A percentile compares a stretch with the other conserved stretches of the same genome.
Evolutionary conservation across 2,888 invertebrate genomes (phyloP).

Genomic region (Metacarcinus magister): DNA sequence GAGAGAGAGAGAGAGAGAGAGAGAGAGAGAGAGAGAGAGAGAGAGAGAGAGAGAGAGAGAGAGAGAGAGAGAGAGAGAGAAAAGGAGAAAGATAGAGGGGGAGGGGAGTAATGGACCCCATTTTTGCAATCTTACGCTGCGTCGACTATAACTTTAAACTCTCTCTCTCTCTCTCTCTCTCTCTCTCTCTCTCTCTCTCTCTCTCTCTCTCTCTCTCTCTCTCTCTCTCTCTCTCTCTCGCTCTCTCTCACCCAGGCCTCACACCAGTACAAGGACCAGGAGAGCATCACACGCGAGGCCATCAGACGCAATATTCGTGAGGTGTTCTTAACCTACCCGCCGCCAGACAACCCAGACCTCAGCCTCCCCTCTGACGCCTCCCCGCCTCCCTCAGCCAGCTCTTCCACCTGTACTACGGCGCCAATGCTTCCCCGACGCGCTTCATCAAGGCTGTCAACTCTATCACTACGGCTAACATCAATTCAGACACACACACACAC

Average conservation of each 20-base stretch:
- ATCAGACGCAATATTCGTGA: conserved; percentile 71
- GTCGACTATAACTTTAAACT: too few relatives aligned
- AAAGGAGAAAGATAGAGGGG: too few relatives aligned
- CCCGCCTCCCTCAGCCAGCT: conserved; percentile 69
- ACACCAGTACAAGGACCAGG: conserved; percentile 66
- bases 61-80: conserved; percentile 63
- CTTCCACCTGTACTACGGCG: conserved; percentile 72
- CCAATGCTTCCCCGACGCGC: conserved; percentile 57
- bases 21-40: conserved; percentile 46
- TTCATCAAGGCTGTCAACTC: conserved; percentile 78
- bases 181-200: too few relatives aligned
- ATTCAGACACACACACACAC: too few relatives aligned
- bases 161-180: too few relatives aligned
- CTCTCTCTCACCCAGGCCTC: too few relatives aligned
- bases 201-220: conserved; percentile 37
- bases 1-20: conserved; percentile 14
- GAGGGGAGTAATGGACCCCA: too few relatives aligned
- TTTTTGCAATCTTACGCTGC: too few relatives aligned
- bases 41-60: conserved; percentile 63
- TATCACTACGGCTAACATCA: conserved; percentile 65
- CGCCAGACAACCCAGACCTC: conserved; percentile 53
- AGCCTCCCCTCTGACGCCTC: conserved; percentile 40
- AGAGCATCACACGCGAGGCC: conserved; percentile 72
- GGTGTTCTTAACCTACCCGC: conserved; percentile 70
- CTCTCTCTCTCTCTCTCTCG: background rate